Conservation (phyloP, 2,888 invertebrate species). For the Mesoligia furuncula region DNA sequence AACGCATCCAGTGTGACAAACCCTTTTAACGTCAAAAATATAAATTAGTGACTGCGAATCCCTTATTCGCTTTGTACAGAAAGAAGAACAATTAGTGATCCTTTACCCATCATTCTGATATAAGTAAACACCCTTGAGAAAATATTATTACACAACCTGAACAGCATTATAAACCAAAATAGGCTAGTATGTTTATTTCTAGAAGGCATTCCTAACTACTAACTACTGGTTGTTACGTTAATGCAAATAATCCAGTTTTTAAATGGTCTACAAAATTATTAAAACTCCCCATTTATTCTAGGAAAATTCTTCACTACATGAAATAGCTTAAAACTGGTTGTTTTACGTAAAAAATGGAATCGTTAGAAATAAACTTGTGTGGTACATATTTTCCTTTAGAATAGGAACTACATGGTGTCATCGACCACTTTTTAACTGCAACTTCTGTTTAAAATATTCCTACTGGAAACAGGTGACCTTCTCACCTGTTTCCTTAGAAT, state of each 20-base stretch:
- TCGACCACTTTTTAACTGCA: constrained; percentile 6
- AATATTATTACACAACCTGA: not conserved
- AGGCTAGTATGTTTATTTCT: constrained; percentile 16
- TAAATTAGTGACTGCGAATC: not conserved
- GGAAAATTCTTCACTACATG: constrained; percentile 49
- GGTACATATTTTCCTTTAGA: constrained; percentile 32
- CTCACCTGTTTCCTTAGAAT: not conserved
- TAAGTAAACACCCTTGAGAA: not conserved
- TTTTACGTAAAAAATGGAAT: constrained; percentile 53
- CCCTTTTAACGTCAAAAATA: not conserved
- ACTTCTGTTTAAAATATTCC: not conserved
- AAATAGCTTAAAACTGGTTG: constrained; percentile 57
- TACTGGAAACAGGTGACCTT: not conserved
- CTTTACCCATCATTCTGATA: no score
- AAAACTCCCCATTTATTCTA: constrained; percentile 56
- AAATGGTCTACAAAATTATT: constrained; percentile 58
- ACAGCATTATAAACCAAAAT: constrained; percentile 10
- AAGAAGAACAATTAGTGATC: not conserved
- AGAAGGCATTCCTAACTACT: constrained; percentile 33
- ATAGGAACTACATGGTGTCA: constrained; percentile 26
- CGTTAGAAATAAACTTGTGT: constrained; percentile 46
- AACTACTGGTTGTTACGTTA: constrained; percentile 30
- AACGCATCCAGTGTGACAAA: no score
- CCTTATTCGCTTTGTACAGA: not conserved
- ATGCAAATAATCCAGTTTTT: constrained; percentile 67